A percentile compares a stretch with the other conserved stretches of the same genome.
phyloP scores from a whole-genome alignment of 1,140 invertebrate genomes.

The Drosophila triauraria region DNA sequence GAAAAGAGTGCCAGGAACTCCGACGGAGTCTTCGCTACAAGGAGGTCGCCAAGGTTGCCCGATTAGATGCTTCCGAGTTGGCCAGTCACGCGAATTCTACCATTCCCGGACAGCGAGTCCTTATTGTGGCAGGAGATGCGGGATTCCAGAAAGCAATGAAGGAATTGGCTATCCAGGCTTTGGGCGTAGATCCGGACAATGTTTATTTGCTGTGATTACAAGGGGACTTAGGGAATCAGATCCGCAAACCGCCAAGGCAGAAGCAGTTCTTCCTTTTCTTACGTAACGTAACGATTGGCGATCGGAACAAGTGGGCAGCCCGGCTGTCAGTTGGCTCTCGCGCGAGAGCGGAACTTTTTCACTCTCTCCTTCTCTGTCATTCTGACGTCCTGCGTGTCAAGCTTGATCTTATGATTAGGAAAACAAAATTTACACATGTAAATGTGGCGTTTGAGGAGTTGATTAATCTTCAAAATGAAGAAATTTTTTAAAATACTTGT shows the following conservation, averaged over 20 bases:
- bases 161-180: constrained; percentile 2
- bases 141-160: constrained; percentile 43
- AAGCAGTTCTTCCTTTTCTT: neutral
- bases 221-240: neutral
- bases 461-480: too few relatives aligned
- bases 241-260: neutral
- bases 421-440: too few relatives aligned
- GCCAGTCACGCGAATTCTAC: neutral
- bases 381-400: too few relatives aligned
- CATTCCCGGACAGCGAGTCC: constrained; percentile 9
- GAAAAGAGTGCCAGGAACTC: constrained; percentile 31
- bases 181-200: constrained; percentile 29
- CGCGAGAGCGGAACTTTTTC: too few relatives aligned
- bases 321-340: too few relatives aligned
- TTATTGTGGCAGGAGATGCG: constrained; percentile 59
- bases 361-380: too few relatives aligned
- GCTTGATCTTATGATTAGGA: too few relatives aligned
- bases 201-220: constrained; percentile 51
- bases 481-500: too few relatives aligned
- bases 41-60: constrained; percentile 35
- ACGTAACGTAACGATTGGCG: too few relatives aligned
- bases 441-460: too few relatives aligned
- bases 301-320: too few relatives aligned
- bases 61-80: constrained; percentile 41
- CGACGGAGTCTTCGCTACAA: constrained; percentile 52